Evolutionary conservation across 2,888 invertebrate genomes (phyloP).

Genomic region (Steinernema hermaphroditum): DNA sequence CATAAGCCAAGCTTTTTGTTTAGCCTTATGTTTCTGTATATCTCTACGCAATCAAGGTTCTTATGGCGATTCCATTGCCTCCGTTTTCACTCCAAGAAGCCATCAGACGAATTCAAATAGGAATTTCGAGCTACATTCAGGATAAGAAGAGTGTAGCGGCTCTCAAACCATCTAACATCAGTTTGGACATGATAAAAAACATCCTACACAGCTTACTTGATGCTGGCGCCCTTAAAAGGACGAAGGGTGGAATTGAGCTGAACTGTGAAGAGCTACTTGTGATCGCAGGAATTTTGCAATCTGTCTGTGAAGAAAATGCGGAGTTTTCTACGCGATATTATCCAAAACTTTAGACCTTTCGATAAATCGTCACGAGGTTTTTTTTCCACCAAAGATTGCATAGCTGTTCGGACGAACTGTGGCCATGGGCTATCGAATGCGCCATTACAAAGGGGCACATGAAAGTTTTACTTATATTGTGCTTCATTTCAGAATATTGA

Average conservation of each 20-base stretch:
- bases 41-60: not conserved
- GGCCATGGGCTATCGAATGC: too few relatives aligned
- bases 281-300: not conserved
- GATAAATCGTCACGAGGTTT: too few relatives aligned
- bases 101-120: not conserved
- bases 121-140: not conserved
- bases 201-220: not conserved
- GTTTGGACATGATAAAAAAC: slow-evolving; percentile 6
- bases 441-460: too few relatives aligned
- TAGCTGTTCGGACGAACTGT: too few relatives aligned
- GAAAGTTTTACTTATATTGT: too few relatives aligned
- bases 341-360: slow-evolving; percentile 7
- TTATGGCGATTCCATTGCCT: slow-evolving; percentile 2
- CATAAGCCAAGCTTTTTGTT: not conserved
- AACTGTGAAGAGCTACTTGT: not conserved
- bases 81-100: not conserved
- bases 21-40: not conserved
- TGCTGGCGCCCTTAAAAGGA: not conserved
- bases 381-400: too few relatives aligned
- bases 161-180: not conserved
- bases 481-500: too few relatives aligned
- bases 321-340: not conserved
- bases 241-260: not conserved
- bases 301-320: not conserved
- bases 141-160: not conserved